Evolutionary conservation across 2,888 invertebrate genomes (phyloP).

Genomic region (Leptinotarsa haldemani): DNA sequence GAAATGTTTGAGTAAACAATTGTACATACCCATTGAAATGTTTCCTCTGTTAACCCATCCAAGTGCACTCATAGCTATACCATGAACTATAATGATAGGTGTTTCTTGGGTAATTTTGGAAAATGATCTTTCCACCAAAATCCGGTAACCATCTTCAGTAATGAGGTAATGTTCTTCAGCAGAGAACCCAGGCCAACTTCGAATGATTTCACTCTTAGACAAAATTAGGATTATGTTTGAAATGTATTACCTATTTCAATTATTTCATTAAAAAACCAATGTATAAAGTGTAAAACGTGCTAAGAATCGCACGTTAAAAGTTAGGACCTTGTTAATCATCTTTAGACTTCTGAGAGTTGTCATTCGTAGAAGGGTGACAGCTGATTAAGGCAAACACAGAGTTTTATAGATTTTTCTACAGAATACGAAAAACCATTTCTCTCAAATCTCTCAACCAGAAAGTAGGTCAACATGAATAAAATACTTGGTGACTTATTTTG

Average conservation of each 20-base stretch:
- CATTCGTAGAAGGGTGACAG: neutral
- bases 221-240: neutral
- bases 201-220: slow-evolving; percentile 41
- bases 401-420: neutral
- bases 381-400: neutral
- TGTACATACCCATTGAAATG: slow-evolving; percentile 39
- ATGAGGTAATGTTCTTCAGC: slow-evolving; percentile 44
- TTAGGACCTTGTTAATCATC: neutral
- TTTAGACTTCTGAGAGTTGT: neutral
- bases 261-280: neutral
- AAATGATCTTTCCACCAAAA: slow-evolving; percentile 41
- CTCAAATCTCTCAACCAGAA: no score
- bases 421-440: neutral
- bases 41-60: slow-evolving; percentile 42
- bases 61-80: slow-evolving; percentile 38
- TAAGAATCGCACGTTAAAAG: neutral
- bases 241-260: neutral
- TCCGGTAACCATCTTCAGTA: slow-evolving; percentile 45
- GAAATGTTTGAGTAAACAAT: no score
- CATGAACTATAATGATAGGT: slow-evolving; percentile 43
- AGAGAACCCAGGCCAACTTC: slow-evolving; percentile 38
- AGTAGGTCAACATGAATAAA: no score
- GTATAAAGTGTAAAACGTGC: neutral
- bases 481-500: no score
- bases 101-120: slow-evolving; percentile 35